Base-by-base conservation (phyloP, 2,797 vertebrate species). In the Eulemur albifrons region DNA sequence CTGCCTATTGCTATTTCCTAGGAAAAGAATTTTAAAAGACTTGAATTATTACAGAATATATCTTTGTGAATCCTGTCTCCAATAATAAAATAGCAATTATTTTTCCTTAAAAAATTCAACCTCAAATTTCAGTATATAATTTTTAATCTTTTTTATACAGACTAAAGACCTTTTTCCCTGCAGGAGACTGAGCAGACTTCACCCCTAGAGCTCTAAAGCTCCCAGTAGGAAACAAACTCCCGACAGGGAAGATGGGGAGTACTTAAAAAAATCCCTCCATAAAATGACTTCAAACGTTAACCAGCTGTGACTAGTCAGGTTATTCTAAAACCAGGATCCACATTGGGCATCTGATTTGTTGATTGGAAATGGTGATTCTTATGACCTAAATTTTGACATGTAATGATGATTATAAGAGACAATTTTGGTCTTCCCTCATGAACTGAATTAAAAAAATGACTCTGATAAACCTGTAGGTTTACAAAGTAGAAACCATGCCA, bases 11-110 rank as follows among this genome's bases (percentile, higher is more conserved):
- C 17, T 86, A 0, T 84, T 84, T 96, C 86, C 93, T 83, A 13
- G 88, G 88, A 88, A 92, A 94, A 88, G 35, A 81, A 65, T 87
- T 94, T 76, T 88, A 89, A 97, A 65, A 87, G 11, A 0, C 38
- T 30, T 92, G 45, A 97, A 96, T 93, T 73, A 52, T 38, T 89
- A 32, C 12, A 13, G 63, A 90, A 54, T 35, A n/a, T 5, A 23
- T 63, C 75, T 84, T 48, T 77, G 15, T 45, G 76, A 89, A 50
- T 94, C 81, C 48, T 85, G 25, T 84, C 81, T 82, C 63, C 57
- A 15, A 0, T 13, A n/a, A 76, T 57, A 84, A 81, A 87, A 67
- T 30, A 91, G 65, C 65, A 40, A 20, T 93, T 93, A 88, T 80
- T 82, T 90, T 77, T 32, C 38, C 20, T 79, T 91, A 69, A 79